phyloP scores from a whole-genome alignment of 1,140 invertebrate species.

The Phocides pigmalion region DNA sequence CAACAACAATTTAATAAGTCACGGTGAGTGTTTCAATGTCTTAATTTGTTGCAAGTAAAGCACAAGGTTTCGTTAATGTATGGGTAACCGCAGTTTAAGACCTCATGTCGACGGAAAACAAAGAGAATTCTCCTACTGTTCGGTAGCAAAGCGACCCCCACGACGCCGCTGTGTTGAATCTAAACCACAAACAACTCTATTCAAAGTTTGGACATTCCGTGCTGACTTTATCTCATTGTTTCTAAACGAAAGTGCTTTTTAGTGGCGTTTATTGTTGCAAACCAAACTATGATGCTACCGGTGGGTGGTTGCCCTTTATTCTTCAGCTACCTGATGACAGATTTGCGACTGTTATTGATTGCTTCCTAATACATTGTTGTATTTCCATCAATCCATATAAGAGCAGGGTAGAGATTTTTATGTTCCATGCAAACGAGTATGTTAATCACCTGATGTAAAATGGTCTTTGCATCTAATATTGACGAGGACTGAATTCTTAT shows the following conservation, averaged over 20 bases:
- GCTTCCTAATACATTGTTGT: slow-evolving; percentile 52
- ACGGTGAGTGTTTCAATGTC: slow-evolving; percentile 26
- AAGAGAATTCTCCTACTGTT: slow-evolving; percentile 58
- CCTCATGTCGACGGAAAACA: slow-evolving; percentile 70
- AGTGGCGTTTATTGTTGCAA: slow-evolving; percentile 59
- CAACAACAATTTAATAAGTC: slow-evolving; percentile 40
- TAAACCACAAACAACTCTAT: slow-evolving; percentile 76
- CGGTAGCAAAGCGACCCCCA: slow-evolving; percentile 65
- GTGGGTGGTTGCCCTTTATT: slow-evolving; percentile 64
- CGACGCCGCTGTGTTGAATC: slow-evolving; percentile 59
- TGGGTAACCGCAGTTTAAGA: slow-evolving; percentile 62
- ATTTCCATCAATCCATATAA: too few species aligned
- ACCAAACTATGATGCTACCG: slow-evolving; percentile 77
- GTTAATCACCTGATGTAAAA: too few species aligned
- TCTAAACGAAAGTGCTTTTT: slow-evolving; percentile 52
- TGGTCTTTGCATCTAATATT: too few species aligned
- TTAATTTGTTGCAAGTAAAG: slow-evolving; percentile 34
- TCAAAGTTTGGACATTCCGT: slow-evolving; percentile 37
- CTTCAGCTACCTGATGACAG: slow-evolving; percentile 66
- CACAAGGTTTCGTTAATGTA: slow-evolving; percentile 42
- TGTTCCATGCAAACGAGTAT: too few species aligned
- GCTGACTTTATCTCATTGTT: slow-evolving; percentile 50
- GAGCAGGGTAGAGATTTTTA: too few species aligned
- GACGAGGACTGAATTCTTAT: too few species aligned
- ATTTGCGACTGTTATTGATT: slow-evolving; percentile 71